Evolutionary conservation across 1,140 invertebrate species (phyloP).

Genomic region (Epicauta chinensis): DNA sequence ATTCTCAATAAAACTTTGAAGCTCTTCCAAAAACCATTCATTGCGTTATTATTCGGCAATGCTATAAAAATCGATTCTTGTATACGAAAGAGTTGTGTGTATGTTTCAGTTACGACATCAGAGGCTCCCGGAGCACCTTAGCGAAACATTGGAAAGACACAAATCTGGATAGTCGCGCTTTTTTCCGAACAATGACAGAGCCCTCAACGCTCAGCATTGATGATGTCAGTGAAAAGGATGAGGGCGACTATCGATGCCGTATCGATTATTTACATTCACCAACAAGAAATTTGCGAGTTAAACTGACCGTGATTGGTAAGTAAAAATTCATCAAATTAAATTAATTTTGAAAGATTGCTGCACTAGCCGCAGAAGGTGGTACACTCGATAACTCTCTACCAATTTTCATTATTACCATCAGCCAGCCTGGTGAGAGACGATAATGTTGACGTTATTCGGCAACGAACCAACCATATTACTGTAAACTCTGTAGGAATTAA

Average conservation of each 20-base stretch:
- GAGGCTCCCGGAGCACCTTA: slow-evolving; percentile 47
- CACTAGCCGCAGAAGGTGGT: background rate
- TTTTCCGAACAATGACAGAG: slow-evolving; percentile 49
- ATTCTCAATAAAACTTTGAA: too few relatives aligned
- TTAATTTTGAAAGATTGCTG: background rate
- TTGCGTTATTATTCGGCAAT: too few relatives aligned
- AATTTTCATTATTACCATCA: too few relatives aligned
- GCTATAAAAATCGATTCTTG: too few relatives aligned
- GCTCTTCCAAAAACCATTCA: too few relatives aligned
- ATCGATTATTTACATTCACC: slow-evolving; percentile 67
- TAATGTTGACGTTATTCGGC: too few relatives aligned
- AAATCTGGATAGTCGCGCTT: slow-evolving; percentile 49
- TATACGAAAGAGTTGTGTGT: too few relatives aligned
- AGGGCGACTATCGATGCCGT: slow-evolving; percentile 58
- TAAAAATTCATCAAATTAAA: slow-evolving; percentile 6
- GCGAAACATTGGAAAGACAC: slow-evolving; percentile 52
- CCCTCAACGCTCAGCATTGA: slow-evolving; percentile 61
- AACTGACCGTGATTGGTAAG: slow-evolving; percentile 65
- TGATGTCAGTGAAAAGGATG: slow-evolving; percentile 55
- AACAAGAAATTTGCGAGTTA: slow-evolving; percentile 61
- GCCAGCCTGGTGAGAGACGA: too few relatives aligned
- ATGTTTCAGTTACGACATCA: slow-evolving; percentile 53
- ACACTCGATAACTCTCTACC: too few relatives aligned
- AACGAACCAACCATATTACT: too few relatives aligned
- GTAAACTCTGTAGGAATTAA: too few relatives aligned